Conservation (phyloP, 2,888 invertebrate genomes). For the Agapostemon virescens region DNA sequence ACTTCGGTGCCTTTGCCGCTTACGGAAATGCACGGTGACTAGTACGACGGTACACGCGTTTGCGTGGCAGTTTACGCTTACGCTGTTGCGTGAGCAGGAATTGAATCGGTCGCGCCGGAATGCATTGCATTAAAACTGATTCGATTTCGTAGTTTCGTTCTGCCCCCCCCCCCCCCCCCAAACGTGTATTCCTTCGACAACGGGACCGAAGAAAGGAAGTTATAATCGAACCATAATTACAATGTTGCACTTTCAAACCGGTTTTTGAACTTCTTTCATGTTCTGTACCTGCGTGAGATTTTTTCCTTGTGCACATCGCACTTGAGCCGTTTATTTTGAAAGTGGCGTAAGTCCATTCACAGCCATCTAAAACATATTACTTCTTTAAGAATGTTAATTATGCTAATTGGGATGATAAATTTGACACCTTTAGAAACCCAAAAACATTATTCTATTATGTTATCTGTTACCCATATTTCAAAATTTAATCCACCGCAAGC, state of each 20-base stretch:
- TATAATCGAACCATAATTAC: background rate
- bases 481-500: no score
- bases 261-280: no score
- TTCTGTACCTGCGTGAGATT: no score
- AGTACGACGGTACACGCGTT: slow-evolving; percentile 19
- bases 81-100: slow-evolving; percentile 41
- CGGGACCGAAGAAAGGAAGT: background rate
- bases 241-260: background rate
- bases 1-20: slow-evolving; percentile 54
- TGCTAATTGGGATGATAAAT: no score
- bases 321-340: no score
- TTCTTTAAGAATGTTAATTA: no score
- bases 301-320: no score
- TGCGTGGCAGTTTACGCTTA: slow-evolving; percentile 34
- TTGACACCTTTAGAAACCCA: no score
- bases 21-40: slow-evolving; percentile 26
- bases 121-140: slow-evolving; percentile 37
- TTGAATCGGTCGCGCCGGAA: slow-evolving; percentile 45
- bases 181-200: slow-evolving; percentile 17
- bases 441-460: no score
- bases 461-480: no score
- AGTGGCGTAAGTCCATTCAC: no score
- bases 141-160: slow-evolving; percentile 31
- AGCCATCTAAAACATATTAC: no score
- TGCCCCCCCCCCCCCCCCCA: background rate